Evolutionary conservation across 2,797 vertebrate species (phyloP).

Genomic region (Loriculus beryllinus): DNA sequence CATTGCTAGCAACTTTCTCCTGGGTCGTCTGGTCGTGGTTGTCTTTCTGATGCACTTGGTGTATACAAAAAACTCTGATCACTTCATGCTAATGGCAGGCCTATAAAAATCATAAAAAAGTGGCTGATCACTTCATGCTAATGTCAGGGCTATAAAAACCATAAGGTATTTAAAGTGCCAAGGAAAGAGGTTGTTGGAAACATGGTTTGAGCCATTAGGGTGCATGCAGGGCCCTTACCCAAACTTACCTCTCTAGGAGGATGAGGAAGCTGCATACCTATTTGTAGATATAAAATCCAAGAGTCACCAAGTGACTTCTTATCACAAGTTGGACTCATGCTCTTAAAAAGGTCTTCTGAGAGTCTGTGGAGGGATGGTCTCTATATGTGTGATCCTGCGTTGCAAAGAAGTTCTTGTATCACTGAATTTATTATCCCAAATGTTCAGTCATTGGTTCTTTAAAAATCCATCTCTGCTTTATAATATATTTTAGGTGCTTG

Average conservation of each 20-base stretch:
- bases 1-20: neutral
- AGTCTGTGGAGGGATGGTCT: neutral
- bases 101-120: neutral
- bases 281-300: neutral
- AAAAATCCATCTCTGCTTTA: neutral
- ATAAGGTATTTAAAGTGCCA: neutral
- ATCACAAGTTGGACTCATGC: neutral
- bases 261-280: fast-evolving
- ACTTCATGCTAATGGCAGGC: neutral
- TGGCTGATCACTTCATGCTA: neutral
- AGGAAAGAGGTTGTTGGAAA: neutral
- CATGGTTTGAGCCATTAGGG: neutral
- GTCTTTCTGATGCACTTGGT: neutral
- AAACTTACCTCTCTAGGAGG: neutral
- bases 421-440: neutral
- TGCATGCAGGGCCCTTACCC: neutral
- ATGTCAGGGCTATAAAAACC: neutral
- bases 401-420: neutral
- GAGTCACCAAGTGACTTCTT: neutral
- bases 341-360: neutral
- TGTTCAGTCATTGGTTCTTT: neutral
- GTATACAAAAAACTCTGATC: neutral
- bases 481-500: neutral
- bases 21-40: fast-evolving
- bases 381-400: neutral